Conservation (phyloP, 2,888 invertebrate genomes). For the Lasioglossum pauxillum region DNA sequence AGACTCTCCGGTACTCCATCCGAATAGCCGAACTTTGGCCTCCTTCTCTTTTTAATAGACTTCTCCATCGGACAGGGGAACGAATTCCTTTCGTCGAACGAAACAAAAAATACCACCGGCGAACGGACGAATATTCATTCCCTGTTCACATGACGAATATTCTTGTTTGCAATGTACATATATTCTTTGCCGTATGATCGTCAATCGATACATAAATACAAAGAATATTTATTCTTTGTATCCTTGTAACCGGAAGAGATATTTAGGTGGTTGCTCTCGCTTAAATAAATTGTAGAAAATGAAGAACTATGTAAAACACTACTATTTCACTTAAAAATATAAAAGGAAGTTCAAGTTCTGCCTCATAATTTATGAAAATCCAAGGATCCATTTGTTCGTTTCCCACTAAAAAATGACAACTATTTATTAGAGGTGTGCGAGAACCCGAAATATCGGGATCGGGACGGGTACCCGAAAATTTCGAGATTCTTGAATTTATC, state of each 20-base stretch:
- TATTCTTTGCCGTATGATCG: neutral
- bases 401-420: neutral
- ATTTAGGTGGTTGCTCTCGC: neutral
- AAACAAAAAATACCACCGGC: neutral
- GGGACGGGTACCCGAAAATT: no score
- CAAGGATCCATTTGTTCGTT: neutral
- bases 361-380: neutral
- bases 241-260: neutral
- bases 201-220: neutral
- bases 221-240: neutral
- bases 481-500: no score
- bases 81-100: neutral
- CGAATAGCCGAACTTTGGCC: slow-evolving; percentile 54
- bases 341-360: neutral
- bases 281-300: neutral
- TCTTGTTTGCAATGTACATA: neutral
- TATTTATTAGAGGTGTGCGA: no score
- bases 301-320: neutral
- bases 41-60: slow-evolving; percentile 36
- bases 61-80: slow-evolving; percentile 1
- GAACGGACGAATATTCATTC: neutral
- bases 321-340: neutral
- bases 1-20: slow-evolving; percentile 42
- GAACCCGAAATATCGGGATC: no score
- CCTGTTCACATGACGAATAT: neutral